Conservation (phyloP, 1,140 invertebrate species). For the Chrysomallon squamiferum region DNA sequence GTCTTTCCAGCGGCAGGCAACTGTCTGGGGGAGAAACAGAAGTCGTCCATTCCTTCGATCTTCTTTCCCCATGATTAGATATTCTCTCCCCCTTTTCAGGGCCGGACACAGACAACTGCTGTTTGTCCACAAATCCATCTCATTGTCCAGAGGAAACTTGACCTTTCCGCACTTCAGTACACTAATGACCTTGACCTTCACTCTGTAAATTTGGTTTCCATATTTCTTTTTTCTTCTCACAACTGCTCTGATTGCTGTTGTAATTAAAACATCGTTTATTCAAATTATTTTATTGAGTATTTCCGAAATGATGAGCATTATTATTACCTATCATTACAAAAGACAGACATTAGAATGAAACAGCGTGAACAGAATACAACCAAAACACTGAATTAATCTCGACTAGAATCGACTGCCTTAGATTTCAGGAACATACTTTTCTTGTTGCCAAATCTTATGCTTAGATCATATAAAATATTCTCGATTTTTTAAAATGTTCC, state of each 20-base stretch:
- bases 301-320: too few relatives aligned
- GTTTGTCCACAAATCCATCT: conserved; percentile 42
- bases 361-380: too few relatives aligned
- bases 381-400: too few relatives aligned
- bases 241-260: conserved; percentile 28
- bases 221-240: conserved; percentile 22
- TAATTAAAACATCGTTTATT: too few relatives aligned
- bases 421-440: too few relatives aligned
- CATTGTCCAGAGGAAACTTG: conserved; percentile 21
- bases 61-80: conserved; percentile 36
- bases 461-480: too few relatives aligned
- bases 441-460: too few relatives aligned
- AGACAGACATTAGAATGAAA: too few relatives aligned
- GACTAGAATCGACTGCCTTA: too few relatives aligned
- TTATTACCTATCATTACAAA: too few relatives aligned
- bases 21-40: conserved; percentile 25
- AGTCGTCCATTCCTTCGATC: conserved; percentile 25
- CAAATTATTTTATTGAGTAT: too few relatives aligned
- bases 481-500: too few relatives aligned
- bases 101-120: conserved; percentile 40
- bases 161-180: conserved; percentile 29
- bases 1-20: conserved; percentile 31
- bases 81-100: conserved; percentile 22
- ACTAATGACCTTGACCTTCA: conserved; percentile 30
- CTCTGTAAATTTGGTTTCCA: conserved; percentile 25